A percentile compares a stretch with the other conserved stretches of the same genome.
Conservation (phyloP, 1,140 invertebrate genomes). For the Drosophila pallidifrons region DNA sequence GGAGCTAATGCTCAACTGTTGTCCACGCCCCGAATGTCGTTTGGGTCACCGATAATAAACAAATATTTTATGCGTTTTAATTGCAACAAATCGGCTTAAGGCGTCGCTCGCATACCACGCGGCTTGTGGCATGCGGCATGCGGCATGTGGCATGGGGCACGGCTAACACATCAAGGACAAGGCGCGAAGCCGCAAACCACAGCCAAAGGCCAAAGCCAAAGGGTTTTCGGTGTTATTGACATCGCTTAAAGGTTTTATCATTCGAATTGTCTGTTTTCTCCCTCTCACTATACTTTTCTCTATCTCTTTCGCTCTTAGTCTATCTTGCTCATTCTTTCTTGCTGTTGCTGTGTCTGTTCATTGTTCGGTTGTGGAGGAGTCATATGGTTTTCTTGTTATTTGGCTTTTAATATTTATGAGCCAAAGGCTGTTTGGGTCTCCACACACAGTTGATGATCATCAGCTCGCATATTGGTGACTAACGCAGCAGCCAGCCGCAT, state of each 20-base stretch:
- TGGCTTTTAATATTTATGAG: conserved; percentile 55
- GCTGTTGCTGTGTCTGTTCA: conserved; percentile 1
- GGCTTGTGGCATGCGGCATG: conserved; percentile 14
- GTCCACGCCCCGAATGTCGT: conserved; percentile 33
- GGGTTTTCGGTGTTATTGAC: conserved; percentile 37
- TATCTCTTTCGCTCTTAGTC: neutral
- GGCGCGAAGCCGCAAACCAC: neutral
- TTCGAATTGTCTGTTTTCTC: neutral
- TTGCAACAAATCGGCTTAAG: conserved; percentile 59
- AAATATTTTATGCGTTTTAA: conserved; percentile 57
- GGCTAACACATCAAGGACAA: conserved; percentile 40
- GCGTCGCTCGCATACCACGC: conserved; percentile 7
- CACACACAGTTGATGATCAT: conserved; percentile 12
- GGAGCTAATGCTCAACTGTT: conserved; percentile 11
- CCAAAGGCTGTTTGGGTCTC: conserved; percentile 17
- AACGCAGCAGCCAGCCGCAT: conserved; percentile 16
- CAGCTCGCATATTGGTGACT: conserved; percentile 32
- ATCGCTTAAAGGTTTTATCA: conserved; percentile 18
- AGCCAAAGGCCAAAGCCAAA: conserved; percentile 28
- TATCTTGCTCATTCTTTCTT: neutral
- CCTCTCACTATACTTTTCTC: neutral
- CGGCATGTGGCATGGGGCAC: conserved; percentile 1
- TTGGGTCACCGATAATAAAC: conserved; percentile 39
- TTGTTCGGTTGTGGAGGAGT: conserved; percentile 27
- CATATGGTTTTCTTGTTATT: conserved; percentile 45